Percentiles rank a stretch among this genome's conserved stretches.
These are phyloP conservation scores for Myocastor coypus DNA, from an alignment of 2,113 vertebrate species.

Conservation along the genomic window DNA sequence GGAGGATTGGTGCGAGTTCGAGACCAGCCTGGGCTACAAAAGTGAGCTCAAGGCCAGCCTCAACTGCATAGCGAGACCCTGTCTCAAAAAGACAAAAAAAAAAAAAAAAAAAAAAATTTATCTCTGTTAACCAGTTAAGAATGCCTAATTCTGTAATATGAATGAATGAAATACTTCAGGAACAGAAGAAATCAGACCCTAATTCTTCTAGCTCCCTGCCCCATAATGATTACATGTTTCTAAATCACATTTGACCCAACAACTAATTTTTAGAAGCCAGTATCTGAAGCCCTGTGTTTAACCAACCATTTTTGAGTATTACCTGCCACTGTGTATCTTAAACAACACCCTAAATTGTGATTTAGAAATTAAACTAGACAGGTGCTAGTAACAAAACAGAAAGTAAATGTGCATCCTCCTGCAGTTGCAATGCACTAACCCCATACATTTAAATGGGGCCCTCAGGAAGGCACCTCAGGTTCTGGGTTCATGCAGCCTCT, in stretches of 20 bases:
- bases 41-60: no score
- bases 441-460: neutral
- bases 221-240: neutral
- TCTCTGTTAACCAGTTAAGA: neutral
- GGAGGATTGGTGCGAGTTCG: no score
- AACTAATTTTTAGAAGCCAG: neutral
- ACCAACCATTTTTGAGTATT: neutral
- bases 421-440: neutral
- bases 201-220: neutral
- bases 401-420: neutral
- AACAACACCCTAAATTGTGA: constrained; percentile 13
- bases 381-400: neutral
- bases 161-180: constrained; percentile 30
- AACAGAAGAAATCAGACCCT: constrained; percentile 38
- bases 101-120: no score
- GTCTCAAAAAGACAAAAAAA: no score
- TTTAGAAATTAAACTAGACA: neutral
- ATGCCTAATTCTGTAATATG: neutral
- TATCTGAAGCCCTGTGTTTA: constrained; percentile 8
- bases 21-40: no score
- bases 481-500: neutral
- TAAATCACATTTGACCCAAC: constrained; percentile 18
- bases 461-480: neutral
- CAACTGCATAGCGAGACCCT: no score
- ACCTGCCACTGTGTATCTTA: neutral